A percentile compares a stretch with the other conserved stretches of the same genome.
These are phyloP conservation scores for Bambusicola thoracicus DNA, from an alignment of 2,113 vertebrate genomes.

Conservation along the genomic window DNA sequence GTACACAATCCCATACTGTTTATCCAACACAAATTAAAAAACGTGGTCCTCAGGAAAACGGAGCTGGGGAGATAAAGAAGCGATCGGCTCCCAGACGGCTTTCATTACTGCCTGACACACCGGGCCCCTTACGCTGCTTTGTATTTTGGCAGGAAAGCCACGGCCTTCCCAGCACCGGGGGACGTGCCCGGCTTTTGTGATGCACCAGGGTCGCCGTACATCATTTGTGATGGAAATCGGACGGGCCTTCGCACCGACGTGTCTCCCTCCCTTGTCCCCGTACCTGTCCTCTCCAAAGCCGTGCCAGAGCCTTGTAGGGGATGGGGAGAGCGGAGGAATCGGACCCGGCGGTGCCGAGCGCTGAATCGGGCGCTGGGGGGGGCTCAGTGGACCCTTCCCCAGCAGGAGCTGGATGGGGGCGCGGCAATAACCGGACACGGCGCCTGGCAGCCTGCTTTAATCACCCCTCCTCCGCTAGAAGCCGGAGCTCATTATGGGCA, in stretches of 20 bases:
- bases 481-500: constrained; percentile 55
- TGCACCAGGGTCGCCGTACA: no score
- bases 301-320: fast-evolving
- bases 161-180: not conserved
- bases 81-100: constrained; percentile 22
- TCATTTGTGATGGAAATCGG: fast-evolving
- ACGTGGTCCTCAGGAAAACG: constrained; percentile 74
- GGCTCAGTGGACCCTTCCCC: no score
- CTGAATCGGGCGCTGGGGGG: no score
- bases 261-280: fast-evolving
- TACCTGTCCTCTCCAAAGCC: not conserved
- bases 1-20: constrained; percentile 83
- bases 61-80: constrained; percentile 70
- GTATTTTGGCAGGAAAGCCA: not conserved
- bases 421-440: fast-evolving
- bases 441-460: not conserved
- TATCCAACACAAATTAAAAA: constrained; percentile 88
- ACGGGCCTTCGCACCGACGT: not conserved
- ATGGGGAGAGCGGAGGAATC: not conserved
- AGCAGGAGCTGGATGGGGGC: fast-evolving
- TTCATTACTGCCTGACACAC: constrained; percentile 49
- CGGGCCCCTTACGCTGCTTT: not conserved
- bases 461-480: not conserved
- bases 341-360: not conserved
- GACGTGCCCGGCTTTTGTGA: not conserved